A percentile compares a stretch with the other conserved stretches of the same genome.
Evolutionary conservation across 1,140 invertebrate species (phyloP).

Genomic region (Cyclina sinensis): DNA sequence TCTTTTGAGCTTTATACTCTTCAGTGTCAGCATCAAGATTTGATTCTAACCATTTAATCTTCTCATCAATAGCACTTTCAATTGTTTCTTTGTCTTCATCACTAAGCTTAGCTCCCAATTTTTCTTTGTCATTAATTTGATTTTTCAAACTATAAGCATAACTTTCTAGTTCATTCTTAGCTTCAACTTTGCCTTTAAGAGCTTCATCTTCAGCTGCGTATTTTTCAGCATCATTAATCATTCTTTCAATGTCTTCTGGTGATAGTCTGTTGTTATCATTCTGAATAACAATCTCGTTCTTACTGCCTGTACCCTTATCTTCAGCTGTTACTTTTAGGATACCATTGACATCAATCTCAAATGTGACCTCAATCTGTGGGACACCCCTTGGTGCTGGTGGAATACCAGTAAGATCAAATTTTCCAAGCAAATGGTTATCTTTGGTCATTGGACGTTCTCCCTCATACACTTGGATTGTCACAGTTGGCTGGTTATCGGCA

Average conservation of each 20-base stretch:
- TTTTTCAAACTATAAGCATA: slow-evolving; percentile 99
- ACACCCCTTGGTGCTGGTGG: slow-evolving; percentile 99
- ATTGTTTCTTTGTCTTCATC: slow-evolving; percentile 98
- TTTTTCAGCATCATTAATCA: slow-evolving; percentile 91
- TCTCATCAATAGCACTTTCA: slow-evolving; percentile 97
- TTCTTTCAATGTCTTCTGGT: slow-evolving; percentile 99
- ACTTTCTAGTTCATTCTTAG: slow-evolving; percentile 95
- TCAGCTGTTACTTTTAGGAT: slow-evolving; percentile 97
- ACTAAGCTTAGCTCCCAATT: slow-evolving; percentile 96
- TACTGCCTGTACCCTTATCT: slow-evolving; percentile 99
- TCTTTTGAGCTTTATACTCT: slow-evolving; percentile 99
- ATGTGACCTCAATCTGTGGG: slow-evolving; percentile 99
- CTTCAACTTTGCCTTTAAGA: slow-evolving; percentile 97
- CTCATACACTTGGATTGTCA: slow-evolving; percentile 99
- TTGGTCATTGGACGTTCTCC: slow-evolving; percentile 99
- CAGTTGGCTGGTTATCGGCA: slow-evolving; percentile 99
- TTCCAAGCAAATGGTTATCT: slow-evolving; percentile 98
- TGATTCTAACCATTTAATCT: slow-evolving; percentile 99
- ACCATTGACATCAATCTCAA: slow-evolving; percentile 99
- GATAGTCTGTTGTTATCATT: slow-evolving; percentile 99
- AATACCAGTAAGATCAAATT: slow-evolving; percentile 99
- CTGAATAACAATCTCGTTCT: slow-evolving; percentile 99
- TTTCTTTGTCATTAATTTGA: slow-evolving; percentile 99
- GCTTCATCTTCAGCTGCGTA: slow-evolving; percentile 82
- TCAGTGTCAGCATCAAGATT: slow-evolving; percentile 98